phyloP scores from a whole-genome alignment of 2,113 vertebrate genomes.

The Rhombomys opimus region DNA sequence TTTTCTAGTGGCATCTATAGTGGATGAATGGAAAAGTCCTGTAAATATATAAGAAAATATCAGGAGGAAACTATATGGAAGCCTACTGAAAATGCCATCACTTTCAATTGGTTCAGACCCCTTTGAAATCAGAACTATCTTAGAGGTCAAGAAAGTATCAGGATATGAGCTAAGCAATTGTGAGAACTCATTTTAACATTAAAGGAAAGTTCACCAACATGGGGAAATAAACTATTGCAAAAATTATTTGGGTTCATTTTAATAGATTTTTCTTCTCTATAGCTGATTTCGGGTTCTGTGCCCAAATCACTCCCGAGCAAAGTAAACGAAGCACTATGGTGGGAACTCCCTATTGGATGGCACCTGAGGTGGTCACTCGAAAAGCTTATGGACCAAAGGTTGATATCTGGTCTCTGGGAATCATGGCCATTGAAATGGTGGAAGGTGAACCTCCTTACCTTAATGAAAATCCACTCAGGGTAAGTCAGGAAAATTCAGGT shows the following conservation, averaged over 20 bases:
- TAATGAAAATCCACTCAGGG: slow-evolving; percentile 99
- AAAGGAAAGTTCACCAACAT: background rate
- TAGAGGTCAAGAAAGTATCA: background rate
- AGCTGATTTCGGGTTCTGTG: slow-evolving; percentile 99
- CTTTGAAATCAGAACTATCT: slow-evolving; percentile 34
- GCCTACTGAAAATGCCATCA: slow-evolving; percentile 28
- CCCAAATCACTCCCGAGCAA: slow-evolving; percentile 99
- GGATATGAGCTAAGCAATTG: background rate
- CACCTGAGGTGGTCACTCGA: slow-evolving; percentile 97
- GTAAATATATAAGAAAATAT: background rate
- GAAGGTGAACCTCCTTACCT: slow-evolving; percentile 99
- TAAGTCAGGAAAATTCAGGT: slow-evolving; percentile 82
- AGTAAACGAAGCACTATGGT: slow-evolving; percentile 99
- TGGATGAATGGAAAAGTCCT: slow-evolving; percentile 8
- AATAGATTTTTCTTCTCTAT: slow-evolving; percentile 73
- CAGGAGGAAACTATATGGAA: background rate
- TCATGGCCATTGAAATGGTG: slow-evolving; percentile 99
- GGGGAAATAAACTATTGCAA: background rate
- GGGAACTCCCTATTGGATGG: slow-evolving; percentile 99
- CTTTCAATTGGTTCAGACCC: slow-evolving; percentile 1
- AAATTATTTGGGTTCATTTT: slow-evolving; percentile 56
- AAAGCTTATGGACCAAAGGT: slow-evolving; percentile 99
- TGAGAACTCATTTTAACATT: background rate
- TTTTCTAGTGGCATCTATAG: slow-evolving; percentile 3
- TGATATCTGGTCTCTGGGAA: slow-evolving; percentile 99